Evolutionary conservation across 2,113 vertebrate genomes (phyloP), one percentile per base, ranked within the genome.

Genomic region (Pterocles gutturalis): DNA sequence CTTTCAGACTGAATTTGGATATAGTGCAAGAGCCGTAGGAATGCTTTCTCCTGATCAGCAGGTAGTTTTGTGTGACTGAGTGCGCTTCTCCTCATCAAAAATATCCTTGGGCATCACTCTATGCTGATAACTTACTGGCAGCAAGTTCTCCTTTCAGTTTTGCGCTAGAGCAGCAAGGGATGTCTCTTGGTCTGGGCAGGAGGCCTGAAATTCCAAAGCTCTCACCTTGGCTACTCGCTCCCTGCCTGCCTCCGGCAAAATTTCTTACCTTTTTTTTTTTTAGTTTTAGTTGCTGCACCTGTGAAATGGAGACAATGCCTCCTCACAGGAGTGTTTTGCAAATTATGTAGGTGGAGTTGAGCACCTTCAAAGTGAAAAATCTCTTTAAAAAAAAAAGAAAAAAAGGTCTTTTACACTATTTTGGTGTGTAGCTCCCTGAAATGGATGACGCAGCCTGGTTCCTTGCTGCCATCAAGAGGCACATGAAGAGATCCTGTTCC

Each of bases 261-360:
- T 67, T 41, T 24, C 43, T 25, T 41, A 31, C 24, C 13, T 3
- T 16, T 26, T 84, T 75, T n/a, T 79, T 43, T 45, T 33, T 79
- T 7, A 69, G 66, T 89, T 81, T 93, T 38, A 43, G n/a, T 89
- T 87, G 53, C 87, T 93, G 87, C 96, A 96, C 72, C 95, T 96
- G 89, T 93, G 93, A 89, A 89, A 84, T 46, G 33, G 79, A 94
- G 87, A 84, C 91, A 91, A 36, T 87, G 61, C 73, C 48, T 84
- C 38, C 77, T 84, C 33, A 22, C 26, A 48, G 89, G 80, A 95
- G 66, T 79, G 64, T 33, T 79, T 81, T 60, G 65, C 60, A 67
- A 64, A 60, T 82, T 26, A 46, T 7, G 12, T 81, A 71, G 86
- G 91, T 75, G 67, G 91, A 87, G 80, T 54, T 53, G 34, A 95